These are phyloP conservation scores for Sebastes glaucus DNA, from an alignment of 2,797 vertebrate genomes.

Conservation along the genomic window DNA sequence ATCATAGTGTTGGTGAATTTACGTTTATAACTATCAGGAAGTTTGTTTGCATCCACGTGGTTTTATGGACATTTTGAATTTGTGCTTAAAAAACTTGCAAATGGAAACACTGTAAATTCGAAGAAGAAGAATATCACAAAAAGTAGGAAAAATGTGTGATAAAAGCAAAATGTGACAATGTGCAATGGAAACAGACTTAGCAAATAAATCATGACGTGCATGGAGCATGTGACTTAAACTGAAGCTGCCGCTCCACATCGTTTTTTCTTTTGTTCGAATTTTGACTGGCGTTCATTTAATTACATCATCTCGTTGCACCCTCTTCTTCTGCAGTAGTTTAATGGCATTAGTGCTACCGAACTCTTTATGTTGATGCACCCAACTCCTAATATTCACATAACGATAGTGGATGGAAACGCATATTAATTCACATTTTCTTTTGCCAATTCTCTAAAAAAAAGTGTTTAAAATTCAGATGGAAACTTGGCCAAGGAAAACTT, in stretches of 20 bases:
- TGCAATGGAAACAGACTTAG: neutral
- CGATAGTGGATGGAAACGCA: neutral
- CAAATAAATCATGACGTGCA: neutral
- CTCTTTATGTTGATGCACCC: constrained; percentile 7
- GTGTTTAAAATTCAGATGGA: neutral
- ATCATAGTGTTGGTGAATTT: neutral
- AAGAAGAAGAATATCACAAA: too few relatives aligned
- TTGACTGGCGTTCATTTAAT: neutral
- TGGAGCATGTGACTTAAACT: neutral
- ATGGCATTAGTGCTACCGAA: neutral
- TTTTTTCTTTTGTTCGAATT: neutral
- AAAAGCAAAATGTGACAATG: neutral
- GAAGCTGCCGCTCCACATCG: neutral
- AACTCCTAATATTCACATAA: neutral
- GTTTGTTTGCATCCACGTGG: neutral
- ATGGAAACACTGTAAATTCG: neutral
- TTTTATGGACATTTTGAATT: neutral
- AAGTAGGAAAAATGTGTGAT: neutral
- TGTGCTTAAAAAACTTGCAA: neutral
- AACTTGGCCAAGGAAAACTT: neutral
- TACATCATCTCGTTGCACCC: neutral
- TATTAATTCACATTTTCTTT: neutral
- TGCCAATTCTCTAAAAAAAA: neutral
- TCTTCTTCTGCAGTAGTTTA: neutral
- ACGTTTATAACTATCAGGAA: neutral